Evolutionary conservation across 2,888 invertebrate species (phyloP).

Genomic region (Dione vanillae): DNA sequence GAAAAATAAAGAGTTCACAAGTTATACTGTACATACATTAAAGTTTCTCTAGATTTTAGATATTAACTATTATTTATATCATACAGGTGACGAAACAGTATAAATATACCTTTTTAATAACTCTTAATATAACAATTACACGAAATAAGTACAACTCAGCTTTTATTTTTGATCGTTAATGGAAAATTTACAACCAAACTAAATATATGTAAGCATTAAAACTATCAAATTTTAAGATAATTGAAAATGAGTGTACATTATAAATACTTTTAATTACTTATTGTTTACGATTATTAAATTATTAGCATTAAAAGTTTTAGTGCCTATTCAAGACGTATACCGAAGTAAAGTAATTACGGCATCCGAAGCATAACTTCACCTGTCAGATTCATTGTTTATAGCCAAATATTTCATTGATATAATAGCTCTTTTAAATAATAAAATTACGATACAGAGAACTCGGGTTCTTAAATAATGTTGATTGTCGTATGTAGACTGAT

Average conservation of each 20-base stretch:
- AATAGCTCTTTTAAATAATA: conserved; percentile 13
- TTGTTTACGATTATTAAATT: conserved; percentile 9
- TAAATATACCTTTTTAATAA: too few species aligned
- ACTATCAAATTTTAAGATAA: not conserved
- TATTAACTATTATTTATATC: too few species aligned
- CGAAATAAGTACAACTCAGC: too few species aligned
- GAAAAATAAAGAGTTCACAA: too few species aligned
- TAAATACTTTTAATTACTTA: conserved; percentile 4
- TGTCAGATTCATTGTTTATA: conserved; percentile 25
- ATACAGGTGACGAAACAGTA: too few species aligned
- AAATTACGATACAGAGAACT: conserved; percentile 1
- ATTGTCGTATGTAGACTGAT: not conserved
- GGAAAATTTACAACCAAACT: not conserved
- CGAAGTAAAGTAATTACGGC: conserved; percentile 9
- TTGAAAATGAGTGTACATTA: conserved; percentile 11
- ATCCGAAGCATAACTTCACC: conserved; percentile 8
- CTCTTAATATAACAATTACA: too few species aligned
- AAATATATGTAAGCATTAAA: not conserved
- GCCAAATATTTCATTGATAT: conserved; percentile 19
- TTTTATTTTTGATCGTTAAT: not conserved
- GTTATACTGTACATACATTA: too few species aligned
- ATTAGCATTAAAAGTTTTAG: conserved; percentile 13
- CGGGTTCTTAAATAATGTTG: conserved; percentile 1
- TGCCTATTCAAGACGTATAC: not conserved
- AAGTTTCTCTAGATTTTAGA: too few species aligned